Percentiles rank a stretch among this genome's conserved stretches.
These are phyloP conservation scores for Sterrhoptilus dennistouni DNA, from an alignment of 2,113 vertebrate genomes.

Conservation along the genomic window DNA sequence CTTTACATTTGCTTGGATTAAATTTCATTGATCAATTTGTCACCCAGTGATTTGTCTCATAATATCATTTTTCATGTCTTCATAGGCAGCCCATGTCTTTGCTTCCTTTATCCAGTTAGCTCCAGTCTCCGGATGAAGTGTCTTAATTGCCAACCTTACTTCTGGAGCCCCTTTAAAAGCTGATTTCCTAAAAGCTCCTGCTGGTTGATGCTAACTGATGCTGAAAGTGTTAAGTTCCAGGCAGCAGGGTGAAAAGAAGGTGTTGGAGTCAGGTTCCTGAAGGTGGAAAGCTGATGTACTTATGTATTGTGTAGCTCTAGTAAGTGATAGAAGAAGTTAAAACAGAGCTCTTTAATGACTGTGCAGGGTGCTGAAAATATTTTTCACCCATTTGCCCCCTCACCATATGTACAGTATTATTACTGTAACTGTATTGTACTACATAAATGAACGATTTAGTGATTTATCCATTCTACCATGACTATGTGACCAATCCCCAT, in stretches of 20 bases:
- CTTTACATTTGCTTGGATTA: not conserved
- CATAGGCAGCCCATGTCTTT: not conserved
- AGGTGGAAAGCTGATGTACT: not conserved
- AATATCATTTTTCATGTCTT: not conserved
- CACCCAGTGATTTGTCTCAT: not conserved
- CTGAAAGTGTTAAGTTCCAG: not conserved
- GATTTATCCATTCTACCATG: constrained; percentile 21
- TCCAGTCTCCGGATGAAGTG: not conserved
- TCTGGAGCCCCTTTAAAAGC: not conserved
- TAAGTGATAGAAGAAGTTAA: constrained; percentile 33
- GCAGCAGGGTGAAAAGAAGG: not conserved
- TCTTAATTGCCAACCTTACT: not conserved
- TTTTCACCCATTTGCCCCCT: not conserved
- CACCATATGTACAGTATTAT: not conserved
- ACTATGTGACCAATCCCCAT: not conserved
- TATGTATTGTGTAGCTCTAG: not conserved
- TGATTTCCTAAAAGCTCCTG: not conserved
- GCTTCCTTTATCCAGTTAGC: not conserved
- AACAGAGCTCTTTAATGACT: not conserved
- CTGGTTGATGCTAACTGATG: not conserved
- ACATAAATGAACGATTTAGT: constrained; percentile 19
- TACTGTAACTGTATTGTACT: not conserved
- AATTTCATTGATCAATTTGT: not conserved
- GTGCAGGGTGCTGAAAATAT: not conserved
- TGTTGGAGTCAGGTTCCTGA: not conserved